phyloP scores from a whole-genome alignment of 2,113 vertebrate genomes.

The Nothocercus nigrocapillus region DNA sequence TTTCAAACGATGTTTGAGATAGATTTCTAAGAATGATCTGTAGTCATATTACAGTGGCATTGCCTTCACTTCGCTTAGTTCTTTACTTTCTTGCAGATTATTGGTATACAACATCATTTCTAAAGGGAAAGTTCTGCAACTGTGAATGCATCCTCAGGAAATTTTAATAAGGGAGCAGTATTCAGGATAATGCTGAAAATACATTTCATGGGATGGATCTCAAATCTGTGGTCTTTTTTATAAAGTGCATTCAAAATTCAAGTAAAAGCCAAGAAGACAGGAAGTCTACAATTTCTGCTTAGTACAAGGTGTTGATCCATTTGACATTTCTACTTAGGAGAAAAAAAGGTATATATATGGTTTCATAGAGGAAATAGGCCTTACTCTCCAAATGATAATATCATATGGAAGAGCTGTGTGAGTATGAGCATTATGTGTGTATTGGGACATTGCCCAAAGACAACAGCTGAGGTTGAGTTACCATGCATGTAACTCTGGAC shows the following conservation, averaged over 20 bases:
- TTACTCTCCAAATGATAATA: neutral
- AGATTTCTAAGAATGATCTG: neutral
- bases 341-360: neutral
- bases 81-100: neutral
- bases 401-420: neutral
- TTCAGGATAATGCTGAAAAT: neutral
- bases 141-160: neutral
- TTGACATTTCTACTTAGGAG: neutral
- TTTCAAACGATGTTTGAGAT: neutral
- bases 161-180: neutral
- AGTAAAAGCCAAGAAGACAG: neutral
- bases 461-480: neutral
- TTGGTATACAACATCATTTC: neutral
- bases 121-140: neutral
- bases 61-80: fast-evolving
- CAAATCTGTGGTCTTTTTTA: neutral
- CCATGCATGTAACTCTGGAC: neutral
- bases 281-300: neutral
- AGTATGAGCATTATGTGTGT: neutral
- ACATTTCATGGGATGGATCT: neutral
- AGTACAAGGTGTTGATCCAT: neutral
- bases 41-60: neutral
- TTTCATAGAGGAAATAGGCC: neutral
- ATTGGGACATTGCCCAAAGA: neutral
- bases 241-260: neutral